Conservation (phyloP, 2,888 invertebrate genomes). For the Megaustenia siamemsis region DNA sequence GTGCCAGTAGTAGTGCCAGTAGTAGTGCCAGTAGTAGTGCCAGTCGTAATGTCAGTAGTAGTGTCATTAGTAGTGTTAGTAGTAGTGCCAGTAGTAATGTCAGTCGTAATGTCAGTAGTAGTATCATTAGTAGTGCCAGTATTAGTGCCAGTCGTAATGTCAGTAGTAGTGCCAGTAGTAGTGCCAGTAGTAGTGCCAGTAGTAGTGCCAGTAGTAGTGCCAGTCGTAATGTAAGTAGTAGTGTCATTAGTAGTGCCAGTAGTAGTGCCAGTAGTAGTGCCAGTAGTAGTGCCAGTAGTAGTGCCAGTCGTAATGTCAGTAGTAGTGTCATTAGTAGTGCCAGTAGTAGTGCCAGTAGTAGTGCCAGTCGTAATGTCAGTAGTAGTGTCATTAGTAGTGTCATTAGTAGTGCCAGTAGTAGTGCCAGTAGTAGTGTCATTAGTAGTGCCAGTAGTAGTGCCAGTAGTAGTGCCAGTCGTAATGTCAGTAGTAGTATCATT, state of each 20-base stretch:
- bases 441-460: constrained; percentile 10
- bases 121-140: too few relatives aligned
- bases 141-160: neutral
- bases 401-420: constrained; percentile 7
- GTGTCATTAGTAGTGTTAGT: too few relatives aligned
- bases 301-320: constrained; percentile 1
- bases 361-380: neutral
- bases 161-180: too few relatives aligned
- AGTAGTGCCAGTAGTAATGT: too few relatives aligned
- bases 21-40: too few relatives aligned
- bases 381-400: neutral
- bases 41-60: too few relatives aligned
- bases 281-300: constrained; percentile 13
- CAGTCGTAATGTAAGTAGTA: neutral
- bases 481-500: constrained; percentile 37
- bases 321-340: constrained; percentile 4
- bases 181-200: neutral
- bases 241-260: neutral
- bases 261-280: neutral
- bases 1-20: too few relatives aligned
- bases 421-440: constrained; percentile 9
- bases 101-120: too few relatives aligned
- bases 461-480: constrained; percentile 27
- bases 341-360: constrained; percentile 18
- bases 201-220: neutral